These are phyloP conservation scores for Oriolus oriolus DNA, from an alignment of 2,113 vertebrate species.

Conservation along the genomic window DNA sequence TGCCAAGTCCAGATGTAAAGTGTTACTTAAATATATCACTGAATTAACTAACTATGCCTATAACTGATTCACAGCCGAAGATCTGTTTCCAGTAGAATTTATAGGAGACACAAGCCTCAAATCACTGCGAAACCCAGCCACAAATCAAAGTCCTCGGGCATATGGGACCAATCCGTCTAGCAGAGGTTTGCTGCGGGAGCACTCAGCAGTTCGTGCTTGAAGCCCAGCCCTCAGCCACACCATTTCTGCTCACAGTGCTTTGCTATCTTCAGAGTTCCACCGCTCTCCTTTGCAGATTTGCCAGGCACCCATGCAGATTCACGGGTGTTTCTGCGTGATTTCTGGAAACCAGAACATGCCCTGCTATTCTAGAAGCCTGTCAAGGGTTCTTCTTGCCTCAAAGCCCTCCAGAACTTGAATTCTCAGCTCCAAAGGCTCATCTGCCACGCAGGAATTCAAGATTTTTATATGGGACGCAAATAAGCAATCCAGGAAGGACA, in stretches of 20 bases:
- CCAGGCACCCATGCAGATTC: neutral
- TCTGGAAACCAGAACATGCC: neutral
- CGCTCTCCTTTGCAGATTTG: neutral
- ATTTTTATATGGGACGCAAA: neutral
- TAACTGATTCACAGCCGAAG: neutral
- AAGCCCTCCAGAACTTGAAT: neutral
- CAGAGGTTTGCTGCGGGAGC: neutral
- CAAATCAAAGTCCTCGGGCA: neutral
- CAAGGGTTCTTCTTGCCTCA: neutral
- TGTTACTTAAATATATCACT: conserved; percentile 9
- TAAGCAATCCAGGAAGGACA: neutral
- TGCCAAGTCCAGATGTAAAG: conserved; percentile 14
- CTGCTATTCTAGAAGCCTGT: neutral
- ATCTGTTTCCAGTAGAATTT: neutral
- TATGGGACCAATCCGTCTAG: neutral
- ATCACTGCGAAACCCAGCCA: neutral
- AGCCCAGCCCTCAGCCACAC: neutral
- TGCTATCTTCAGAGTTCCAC: neutral
- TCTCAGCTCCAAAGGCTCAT: neutral
- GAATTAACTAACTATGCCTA: neutral
- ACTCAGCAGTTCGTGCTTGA: neutral
- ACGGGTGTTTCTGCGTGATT: neutral
- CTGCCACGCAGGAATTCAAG: neutral
- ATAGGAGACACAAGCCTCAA: neutral
- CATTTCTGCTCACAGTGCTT: neutral